phyloP scores from a whole-genome alignment of 2,888 invertebrate genomes.

The Chydorus sphaericus region DNA sequence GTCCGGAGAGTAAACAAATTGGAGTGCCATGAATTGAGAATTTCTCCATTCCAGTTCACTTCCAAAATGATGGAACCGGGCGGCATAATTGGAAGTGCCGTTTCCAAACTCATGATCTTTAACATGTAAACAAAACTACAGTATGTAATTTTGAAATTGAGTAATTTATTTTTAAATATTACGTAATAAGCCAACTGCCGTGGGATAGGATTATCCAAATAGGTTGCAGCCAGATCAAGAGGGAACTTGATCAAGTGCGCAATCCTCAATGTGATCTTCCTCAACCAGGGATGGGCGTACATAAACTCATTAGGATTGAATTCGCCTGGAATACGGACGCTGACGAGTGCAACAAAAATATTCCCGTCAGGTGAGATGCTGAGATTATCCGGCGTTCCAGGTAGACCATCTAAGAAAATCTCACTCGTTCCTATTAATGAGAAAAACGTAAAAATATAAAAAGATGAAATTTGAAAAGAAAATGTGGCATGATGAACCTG shows the following conservation, averaged over 20 bases:
- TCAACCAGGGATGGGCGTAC: conserved; percentile 43
- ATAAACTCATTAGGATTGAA: conserved; percentile 35
- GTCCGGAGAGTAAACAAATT: neutral
- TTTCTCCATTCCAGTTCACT: conserved; percentile 53
- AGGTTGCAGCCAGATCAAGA: neutral
- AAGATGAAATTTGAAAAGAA: neutral
- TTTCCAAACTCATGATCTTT: neutral
- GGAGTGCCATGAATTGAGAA: conserved; percentile 25
- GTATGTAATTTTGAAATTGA: too few relatives aligned
- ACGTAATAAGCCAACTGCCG: neutral
- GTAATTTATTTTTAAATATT: neutral
- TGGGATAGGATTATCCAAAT: neutral
- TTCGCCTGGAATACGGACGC: conserved; percentile 5
- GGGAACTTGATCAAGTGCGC: neutral
- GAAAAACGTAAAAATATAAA: neutral
- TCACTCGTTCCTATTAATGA: conserved; percentile 27
- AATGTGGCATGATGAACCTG: neutral
- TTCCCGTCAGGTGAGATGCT: conserved; percentile 23
- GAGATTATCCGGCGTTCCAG: conserved; percentile 50
- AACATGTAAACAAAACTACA: neutral
- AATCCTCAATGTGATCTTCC: conserved; percentile 46
- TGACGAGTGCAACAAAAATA: conserved; percentile 7
- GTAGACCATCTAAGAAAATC: conserved; percentile 37
- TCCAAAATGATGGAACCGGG: conserved; percentile 30
- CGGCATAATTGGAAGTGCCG: neutral